Percentiles rank a stretch among this genome's conserved stretches.
These are phyloP conservation scores for Sebastes hopkinsi DNA, from an alignment of 2,797 vertebrate genomes.

Conservation along the genomic window DNA sequence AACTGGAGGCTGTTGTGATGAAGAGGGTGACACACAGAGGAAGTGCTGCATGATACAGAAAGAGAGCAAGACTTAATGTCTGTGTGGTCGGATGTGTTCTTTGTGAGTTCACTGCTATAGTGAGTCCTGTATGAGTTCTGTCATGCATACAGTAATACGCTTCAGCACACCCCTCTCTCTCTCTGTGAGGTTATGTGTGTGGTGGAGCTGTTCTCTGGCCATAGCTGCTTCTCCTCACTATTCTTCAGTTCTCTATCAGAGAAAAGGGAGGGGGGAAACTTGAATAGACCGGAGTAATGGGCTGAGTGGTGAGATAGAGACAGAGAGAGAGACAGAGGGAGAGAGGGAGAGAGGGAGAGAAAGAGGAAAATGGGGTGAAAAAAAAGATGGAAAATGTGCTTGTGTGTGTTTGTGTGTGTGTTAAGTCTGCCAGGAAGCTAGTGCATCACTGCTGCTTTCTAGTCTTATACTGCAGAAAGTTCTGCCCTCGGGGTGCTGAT, in stretches of 20 bases:
- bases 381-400: background rate
- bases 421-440: slow-evolving; percentile 48
- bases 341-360: background rate
- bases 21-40: slow-evolving; percentile 24
- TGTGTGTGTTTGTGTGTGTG: slow-evolving; percentile 7
- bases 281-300: slow-evolving; percentile 58
- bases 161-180: background rate
- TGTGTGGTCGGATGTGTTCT: slow-evolving; percentile 45
- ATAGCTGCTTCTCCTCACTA: slow-evolving; percentile 39
- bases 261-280: background rate
- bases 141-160: slow-evolving; percentile 68
- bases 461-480: slow-evolving; percentile 52
- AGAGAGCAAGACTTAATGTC: slow-evolving; percentile 29
- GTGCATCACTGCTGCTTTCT: slow-evolving; percentile 65
- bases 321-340: too few relatives aligned
- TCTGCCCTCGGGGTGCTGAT: slow-evolving; percentile 45
- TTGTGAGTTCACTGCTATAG: slow-evolving; percentile 51
- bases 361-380: background rate
- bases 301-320: slow-evolving; percentile 33
- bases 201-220: slow-evolving; percentile 9
- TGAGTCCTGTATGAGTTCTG: slow-evolving; percentile 55
- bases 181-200: slow-evolving; percentile 6
- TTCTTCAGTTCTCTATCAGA: slow-evolving; percentile 39
- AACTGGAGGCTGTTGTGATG: slow-evolving; percentile 26
- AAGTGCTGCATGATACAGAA: slow-evolving; percentile 38